Percentiles rank a stretch among this genome's conserved stretches.
Evolutionary conservation across 2,797 vertebrate genomes (phyloP).

Genomic region (Gymnoscopelus microlampas): DNA sequence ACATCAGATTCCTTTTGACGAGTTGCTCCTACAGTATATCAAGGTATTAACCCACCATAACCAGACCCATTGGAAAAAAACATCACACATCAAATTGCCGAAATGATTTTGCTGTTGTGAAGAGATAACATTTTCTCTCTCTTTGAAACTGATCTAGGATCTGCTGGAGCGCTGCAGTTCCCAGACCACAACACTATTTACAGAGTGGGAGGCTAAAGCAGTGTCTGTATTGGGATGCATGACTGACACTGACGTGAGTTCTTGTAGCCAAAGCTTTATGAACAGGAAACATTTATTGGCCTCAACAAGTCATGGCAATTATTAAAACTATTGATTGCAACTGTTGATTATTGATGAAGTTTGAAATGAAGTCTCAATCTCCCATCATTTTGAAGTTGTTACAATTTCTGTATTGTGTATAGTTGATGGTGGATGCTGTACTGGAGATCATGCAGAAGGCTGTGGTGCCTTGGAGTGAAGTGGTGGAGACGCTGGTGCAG

Average conservation of each 20-base stretch:
- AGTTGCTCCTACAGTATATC: conserved; percentile 92
- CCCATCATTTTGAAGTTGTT: not conserved
- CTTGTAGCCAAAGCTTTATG: not conserved
- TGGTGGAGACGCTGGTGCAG: conserved; percentile 91
- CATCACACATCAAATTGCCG: not conserved
- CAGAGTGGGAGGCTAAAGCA: conserved; percentile 95
- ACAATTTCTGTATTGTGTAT: conserved; percentile 28
- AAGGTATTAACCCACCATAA: conserved; percentile 79
- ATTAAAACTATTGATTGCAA: not conserved
- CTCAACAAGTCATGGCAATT: no score
- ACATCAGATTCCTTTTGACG: conserved; percentile 87
- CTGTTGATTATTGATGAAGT: not conserved
- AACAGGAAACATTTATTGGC: no score
- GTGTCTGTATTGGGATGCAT: conserved; percentile 91
- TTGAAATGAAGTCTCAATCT: not conserved
- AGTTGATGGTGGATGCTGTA: conserved; percentile 95
- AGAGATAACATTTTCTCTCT: not conserved
- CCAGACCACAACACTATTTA: conserved; percentile 90
- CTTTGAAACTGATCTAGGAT: conserved; percentile 78
- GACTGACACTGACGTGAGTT: conserved; percentile 89
- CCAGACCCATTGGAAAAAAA: no score
- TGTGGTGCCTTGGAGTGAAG: conserved; percentile 91
- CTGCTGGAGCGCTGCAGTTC: conserved; percentile 90
- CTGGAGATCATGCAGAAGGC: conserved; percentile 94
- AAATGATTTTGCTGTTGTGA: not conserved